phyloP scores from a whole-genome alignment of 2,113 vertebrate genomes.

The Ptychochromis oligacanthus region DNA sequence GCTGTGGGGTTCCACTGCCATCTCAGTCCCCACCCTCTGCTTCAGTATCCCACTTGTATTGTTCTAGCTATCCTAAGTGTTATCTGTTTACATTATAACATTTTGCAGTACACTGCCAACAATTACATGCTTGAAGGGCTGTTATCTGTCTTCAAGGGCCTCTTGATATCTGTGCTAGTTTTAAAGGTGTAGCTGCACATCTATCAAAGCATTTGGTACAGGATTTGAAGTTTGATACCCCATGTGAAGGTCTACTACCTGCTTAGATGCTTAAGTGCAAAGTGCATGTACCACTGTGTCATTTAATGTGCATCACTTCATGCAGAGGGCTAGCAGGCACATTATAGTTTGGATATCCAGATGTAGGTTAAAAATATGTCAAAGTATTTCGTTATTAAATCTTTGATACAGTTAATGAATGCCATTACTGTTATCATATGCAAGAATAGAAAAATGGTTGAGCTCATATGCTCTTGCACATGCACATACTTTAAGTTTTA shows the following conservation, averaged over 20 bases:
- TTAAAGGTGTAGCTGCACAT: background rate
- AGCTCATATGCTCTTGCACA: background rate
- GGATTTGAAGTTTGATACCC: fast-evolving
- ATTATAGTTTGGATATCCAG: background rate
- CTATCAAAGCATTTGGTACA: too few species aligned
- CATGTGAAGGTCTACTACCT: background rate
- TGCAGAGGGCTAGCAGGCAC: background rate
- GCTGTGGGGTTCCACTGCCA: slow-evolving; percentile 60
- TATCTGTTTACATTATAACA: slow-evolving; percentile 27
- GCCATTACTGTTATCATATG: background rate
- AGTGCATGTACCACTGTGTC: background rate
- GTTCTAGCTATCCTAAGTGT: background rate
- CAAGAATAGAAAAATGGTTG: background rate
- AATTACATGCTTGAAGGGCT: slow-evolving; percentile 10
- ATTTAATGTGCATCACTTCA: background rate
- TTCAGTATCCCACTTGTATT: slow-evolving; percentile 55
- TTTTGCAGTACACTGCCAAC: background rate
- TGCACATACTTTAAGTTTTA: background rate
- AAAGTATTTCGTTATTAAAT: background rate
- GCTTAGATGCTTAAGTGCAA: background rate
- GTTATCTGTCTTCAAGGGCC: background rate
- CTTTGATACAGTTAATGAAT: background rate
- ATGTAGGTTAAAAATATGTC: fast-evolving
- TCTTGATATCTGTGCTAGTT: background rate
- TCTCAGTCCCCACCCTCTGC: slow-evolving; percentile 22